Percentiles rank a stretch among this genome's conserved stretches.
phyloP scores from a whole-genome alignment of 2,888 invertebrate genomes.

The Apamea sordens region DNA sequence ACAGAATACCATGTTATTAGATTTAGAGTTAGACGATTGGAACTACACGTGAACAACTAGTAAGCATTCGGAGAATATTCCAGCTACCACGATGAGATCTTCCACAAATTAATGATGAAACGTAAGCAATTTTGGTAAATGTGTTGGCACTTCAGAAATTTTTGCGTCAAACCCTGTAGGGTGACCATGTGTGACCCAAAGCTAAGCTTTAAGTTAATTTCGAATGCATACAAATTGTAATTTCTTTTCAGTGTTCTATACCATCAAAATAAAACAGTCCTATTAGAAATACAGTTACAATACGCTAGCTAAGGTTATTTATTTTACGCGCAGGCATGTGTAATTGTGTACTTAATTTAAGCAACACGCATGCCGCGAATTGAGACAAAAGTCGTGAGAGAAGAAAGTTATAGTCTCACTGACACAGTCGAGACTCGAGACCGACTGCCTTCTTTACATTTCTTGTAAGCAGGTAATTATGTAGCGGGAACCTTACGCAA shows the following conservation, averaged over 20 bases:
- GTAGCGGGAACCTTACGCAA: constrained; percentile 55
- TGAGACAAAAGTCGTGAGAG: constrained; percentile 66
- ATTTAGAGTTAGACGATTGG: no score
- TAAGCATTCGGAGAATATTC: background rate
- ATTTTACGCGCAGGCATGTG: constrained; percentile 20
- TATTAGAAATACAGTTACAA: background rate
- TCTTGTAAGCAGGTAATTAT: constrained; percentile 63
- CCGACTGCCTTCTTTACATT: constrained; percentile 60
- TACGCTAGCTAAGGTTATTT: background rate
- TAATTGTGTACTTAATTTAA: constrained; percentile 47
- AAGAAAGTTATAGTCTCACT: constrained; percentile 60
- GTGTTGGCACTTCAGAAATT: background rate
- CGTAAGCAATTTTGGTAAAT: background rate
- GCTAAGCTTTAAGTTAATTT: background rate
- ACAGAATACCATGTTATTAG: background rate
- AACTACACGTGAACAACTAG: background rate
- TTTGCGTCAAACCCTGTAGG: background rate
- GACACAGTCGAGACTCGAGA: constrained; percentile 43
- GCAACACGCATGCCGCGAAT: constrained; percentile 46
- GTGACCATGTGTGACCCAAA: background rate
- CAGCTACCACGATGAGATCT: background rate
- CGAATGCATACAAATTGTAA: no score
- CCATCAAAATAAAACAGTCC: background rate
- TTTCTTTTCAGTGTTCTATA: background rate
- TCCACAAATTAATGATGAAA: background rate